These are phyloP conservation scores for Nothobranchius furzeri DNA, from an alignment of 2,113 vertebrate species.

Conservation along the genomic window DNA sequence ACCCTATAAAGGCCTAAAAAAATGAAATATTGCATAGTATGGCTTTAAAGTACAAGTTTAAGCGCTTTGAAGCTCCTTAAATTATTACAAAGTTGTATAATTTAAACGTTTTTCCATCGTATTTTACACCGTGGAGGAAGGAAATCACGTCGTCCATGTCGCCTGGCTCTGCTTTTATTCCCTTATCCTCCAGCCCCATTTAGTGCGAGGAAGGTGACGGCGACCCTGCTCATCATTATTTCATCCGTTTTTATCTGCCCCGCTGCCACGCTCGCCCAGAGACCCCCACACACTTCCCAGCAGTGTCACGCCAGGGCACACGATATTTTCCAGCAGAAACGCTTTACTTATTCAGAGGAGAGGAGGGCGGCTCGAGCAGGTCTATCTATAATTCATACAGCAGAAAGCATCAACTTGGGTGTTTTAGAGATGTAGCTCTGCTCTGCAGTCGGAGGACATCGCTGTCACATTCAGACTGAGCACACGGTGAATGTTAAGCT, in stretches of 20 bases:
- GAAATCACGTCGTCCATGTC: slow-evolving; percentile 9
- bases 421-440: slow-evolving; percentile 53
- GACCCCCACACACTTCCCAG: slow-evolving; percentile 6
- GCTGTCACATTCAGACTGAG: slow-evolving; percentile 39
- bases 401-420: slow-evolving; percentile 53
- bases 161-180: not conserved
- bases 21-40: too few relatives aligned
- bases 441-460: slow-evolving; percentile 66
- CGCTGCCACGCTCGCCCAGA: slow-evolving; percentile 26
- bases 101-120: not conserved
- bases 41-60: too few relatives aligned
- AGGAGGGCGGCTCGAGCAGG: slow-evolving; percentile 39
- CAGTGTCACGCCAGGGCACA: slow-evolving; percentile 5
- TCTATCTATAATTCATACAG: slow-evolving; percentile 72
- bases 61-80: not conserved
- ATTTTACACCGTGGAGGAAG: slow-evolving; percentile 1
- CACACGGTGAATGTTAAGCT: slow-evolving; percentile 44
- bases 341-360: slow-evolving; percentile 71
- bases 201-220: slow-evolving; percentile 35
- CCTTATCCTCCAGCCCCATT: slow-evolving; percentile 19
- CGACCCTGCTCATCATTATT: slow-evolving; percentile 62
- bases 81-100: not conserved
- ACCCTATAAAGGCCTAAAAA: too few relatives aligned
- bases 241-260: slow-evolving; percentile 54
- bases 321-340: slow-evolving; percentile 44